A percentile compares a stretch with the other conserved stretches of the same genome.
These are phyloP conservation scores for Distichodus sexfasciatus DNA, from an alignment of 2,797 vertebrate species.

Conservation along the genomic window DNA sequence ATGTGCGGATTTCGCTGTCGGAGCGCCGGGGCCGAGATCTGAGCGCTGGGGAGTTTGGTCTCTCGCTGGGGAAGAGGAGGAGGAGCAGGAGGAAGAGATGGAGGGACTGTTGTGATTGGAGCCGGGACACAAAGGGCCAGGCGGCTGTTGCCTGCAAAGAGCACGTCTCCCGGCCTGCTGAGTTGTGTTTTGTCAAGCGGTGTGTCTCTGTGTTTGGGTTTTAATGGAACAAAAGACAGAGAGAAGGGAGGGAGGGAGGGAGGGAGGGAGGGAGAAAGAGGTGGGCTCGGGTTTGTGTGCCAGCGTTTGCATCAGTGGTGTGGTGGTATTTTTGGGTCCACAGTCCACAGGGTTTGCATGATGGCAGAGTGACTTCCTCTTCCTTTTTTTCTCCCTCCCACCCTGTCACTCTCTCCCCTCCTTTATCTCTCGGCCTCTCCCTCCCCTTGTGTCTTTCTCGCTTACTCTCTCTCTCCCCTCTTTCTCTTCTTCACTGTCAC, in stretches of 20 bases:
- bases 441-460: neutral
- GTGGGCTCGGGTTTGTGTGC: neutral
- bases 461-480: neutral
- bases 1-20: constrained; percentile 69
- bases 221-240: neutral
- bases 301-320: neutral
- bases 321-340: neutral
- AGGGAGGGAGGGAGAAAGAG: neutral
- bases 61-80: constrained; percentile 56
- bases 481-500: neutral
- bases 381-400: constrained; percentile 36
- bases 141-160: neutral
- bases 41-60: constrained; percentile 65
- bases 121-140: constrained; percentile 12
- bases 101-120: constrained; percentile 65
- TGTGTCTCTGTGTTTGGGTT: neutral
- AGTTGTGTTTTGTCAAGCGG: constrained; percentile 11
- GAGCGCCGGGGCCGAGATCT: constrained; percentile 61
- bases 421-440: neutral
- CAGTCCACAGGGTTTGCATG: neutral
- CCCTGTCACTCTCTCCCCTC: constrained; percentile 56
- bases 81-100: too few relatives aligned
- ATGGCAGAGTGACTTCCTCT: neutral
- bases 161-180: constrained; percentile 5
- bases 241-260: neutral